These are phyloP conservation scores for Vanessa cardui DNA, from an alignment of 2,888 invertebrate genomes.

Conservation along the genomic window DNA sequence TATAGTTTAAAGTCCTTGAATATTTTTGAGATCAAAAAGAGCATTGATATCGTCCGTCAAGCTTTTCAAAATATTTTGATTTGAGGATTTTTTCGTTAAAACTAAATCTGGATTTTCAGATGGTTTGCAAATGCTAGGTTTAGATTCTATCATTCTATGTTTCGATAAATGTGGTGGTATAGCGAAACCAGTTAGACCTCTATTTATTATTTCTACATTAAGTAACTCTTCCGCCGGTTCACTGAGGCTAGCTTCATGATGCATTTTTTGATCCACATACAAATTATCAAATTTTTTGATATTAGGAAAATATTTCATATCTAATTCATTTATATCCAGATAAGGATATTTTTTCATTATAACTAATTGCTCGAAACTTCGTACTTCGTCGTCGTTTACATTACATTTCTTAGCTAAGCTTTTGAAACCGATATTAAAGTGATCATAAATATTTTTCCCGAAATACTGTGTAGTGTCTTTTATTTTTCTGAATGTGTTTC, in stretches of 20 bases:
- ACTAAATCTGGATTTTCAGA: conserved; percentile 23
- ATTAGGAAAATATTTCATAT: conserved; percentile 58
- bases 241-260: conserved; percentile 56
- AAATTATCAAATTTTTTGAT: conserved; percentile 56
- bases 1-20: conserved; percentile 10
- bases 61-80: conserved; percentile 42
- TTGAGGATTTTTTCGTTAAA: conserved; percentile 35
- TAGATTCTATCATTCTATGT: conserved; percentile 41
- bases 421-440: conserved; percentile 44
- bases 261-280: conserved; percentile 48
- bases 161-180: conserved; percentile 61
- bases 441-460: conserved; percentile 46
- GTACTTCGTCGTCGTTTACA: conserved; percentile 59
- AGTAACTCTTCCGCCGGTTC: conserved; percentile 58
- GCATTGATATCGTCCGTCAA: conserved; percentile 50
- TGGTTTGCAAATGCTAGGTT: conserved; percentile 36
- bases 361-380: conserved; percentile 69
- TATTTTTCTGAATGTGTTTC: conserved; percentile 51
- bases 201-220: conserved; percentile 69
- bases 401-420: conserved; percentile 44
- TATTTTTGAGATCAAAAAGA: conserved; percentile 41
- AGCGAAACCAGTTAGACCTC: conserved; percentile 71
- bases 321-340: conserved; percentile 67
- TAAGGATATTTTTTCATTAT: conserved; percentile 77
- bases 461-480: conserved; percentile 54